Evolutionary conservation across 2,888 invertebrate genomes (phyloP), one percentile per base, ranked within the genome.

Genomic region (Pseudococcus viburni): DNA sequence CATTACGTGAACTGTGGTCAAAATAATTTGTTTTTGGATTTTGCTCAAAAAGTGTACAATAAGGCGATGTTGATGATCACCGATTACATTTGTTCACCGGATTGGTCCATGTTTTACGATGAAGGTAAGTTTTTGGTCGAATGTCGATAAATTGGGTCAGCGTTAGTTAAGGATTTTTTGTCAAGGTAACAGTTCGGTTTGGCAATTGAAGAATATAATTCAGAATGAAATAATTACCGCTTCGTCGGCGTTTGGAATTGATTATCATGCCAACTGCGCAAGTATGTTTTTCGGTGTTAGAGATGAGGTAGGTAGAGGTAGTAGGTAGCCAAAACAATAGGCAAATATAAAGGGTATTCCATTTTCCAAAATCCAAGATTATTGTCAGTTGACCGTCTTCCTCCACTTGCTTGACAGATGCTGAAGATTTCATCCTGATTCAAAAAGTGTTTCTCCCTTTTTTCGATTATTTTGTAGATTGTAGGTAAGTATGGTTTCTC

Each of bases 71-170:
- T 55, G 55, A 48, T 51, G 33, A 51, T 88, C 26, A 83, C 83
- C 9, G 59, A 88, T 88, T 80, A 88, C 19, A 77, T 88, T 59
- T 88, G 88, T 33, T 80, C 51, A 15, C 88, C 88, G 26, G 88
- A 88, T 80, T 88, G 88, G 88, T 88, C 88, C 0, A 88, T 88
- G 39, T 88, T 88, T 59, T 83, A 73, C 17, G 88, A 83, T 19
- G 80, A 88, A 39, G 88, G 88, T 88, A 59, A 39, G 7, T 86
- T 26, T 55, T 85, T 51, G 19, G 2, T 83, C n/a, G n/a, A 39
- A 11, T 48, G 84, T 5, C 11, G 55, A n/a, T n/a, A n/a, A 19
- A 64, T 26, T 73, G 19, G 7, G 59, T 59, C 5, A 8, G 9
- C 22, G 11, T 11, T 64, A 55, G n/a, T 22, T 73, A 68, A 42